Evolutionary conservation across 1,140 invertebrate species (phyloP).

Genomic region (Drosophila serrata): DNA sequence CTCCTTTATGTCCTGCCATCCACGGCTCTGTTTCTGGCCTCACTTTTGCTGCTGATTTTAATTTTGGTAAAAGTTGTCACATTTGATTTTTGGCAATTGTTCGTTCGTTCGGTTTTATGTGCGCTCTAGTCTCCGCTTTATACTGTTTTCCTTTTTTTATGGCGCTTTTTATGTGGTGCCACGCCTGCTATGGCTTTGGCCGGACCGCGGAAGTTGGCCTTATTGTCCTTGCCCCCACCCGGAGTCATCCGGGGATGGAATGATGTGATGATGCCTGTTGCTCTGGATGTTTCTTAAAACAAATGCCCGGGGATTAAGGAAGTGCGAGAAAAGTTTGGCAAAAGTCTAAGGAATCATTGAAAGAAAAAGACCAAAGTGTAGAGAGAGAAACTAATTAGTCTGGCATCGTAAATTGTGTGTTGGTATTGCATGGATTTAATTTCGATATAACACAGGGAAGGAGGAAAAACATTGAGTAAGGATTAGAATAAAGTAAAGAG

Average conservation of each 20-base stretch:
- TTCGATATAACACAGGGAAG: constrained; percentile 5
- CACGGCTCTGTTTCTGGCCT: constrained; percentile 52
- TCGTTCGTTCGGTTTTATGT: constrained; percentile 81
- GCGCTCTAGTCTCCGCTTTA: constrained; percentile 50
- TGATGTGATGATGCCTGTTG: constrained; percentile 34
- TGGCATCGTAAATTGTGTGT: constrained; percentile 30
- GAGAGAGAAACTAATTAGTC: constrained; percentile 24
- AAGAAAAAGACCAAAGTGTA: too few relatives aligned
- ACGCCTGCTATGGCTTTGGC: constrained; percentile 56
- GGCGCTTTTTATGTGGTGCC: constrained; percentile 67
- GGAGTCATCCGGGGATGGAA: not conserved
- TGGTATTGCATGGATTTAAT: constrained; percentile 19
- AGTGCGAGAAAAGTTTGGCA: constrained; percentile 17
- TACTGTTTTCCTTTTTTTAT: constrained; percentile 55
- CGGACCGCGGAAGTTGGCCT: constrained; percentile 39
- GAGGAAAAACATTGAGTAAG: not conserved
- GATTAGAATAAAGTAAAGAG: not conserved
- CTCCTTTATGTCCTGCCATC: constrained; percentile 8
- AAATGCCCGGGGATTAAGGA: constrained; percentile 16
- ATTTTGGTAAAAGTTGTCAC: constrained; percentile 83
- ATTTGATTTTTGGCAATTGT: constrained; percentile 83
- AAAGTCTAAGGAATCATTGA: constrained; percentile 1
- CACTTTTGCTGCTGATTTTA: constrained; percentile 75
- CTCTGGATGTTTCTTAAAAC: constrained; percentile 29
- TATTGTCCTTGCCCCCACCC: constrained; percentile 30